Base-by-base conservation (phyloP, 2,888 invertebrate genomes). In the Esperia sulphurella region DNA sequence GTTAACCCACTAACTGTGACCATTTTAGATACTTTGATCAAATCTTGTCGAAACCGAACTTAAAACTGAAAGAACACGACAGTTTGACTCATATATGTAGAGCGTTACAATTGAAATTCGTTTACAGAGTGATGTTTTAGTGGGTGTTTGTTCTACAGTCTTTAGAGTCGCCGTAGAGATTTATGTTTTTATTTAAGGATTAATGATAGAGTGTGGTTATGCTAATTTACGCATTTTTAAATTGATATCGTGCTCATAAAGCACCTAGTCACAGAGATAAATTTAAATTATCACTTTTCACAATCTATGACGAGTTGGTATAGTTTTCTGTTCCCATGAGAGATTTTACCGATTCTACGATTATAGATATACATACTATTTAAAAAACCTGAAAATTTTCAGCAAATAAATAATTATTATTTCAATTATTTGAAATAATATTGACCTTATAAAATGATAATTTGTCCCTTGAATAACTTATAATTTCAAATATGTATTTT, bases 1-100 rank as follows among this genome's bases (percentile, higher is more conserved):
- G 90, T 87, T 87, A 88, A 88, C 90, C 90, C 87, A 90, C 85
- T 89, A 88, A 84, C 89, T 88, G 90, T 88, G 87, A 89, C 90
- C 90, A 90, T 90, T 90, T 90, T 90, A 90, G 89, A 89, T 87
- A 81, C 84, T 84, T 84, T 86, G 88, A 89, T 89, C 86, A 83
- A 76, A 89, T 88, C 83, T 88, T 82, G 83, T 83, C 79, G 85
- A 84, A 83, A 76, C 75, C 70, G 69, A 81, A 76, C 75, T 74
- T 75, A 67, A 64, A 51, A 48, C 54, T 57, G 57, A 63, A 51
- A 48, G 51, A 50, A 54, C 53, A 57, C 51, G 50, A 57, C 48
- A 59, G 58, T 64, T 59, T 66, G 46, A 61, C 56, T 57, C 64
- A 61, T 73, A 75, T 59, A 54, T 49, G 51, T 61, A 62, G 57